These are phyloP conservation scores for Sebastes matsubarae DNA, from an alignment of 2,797 vertebrate genomes.

Conservation along the genomic window DNA sequence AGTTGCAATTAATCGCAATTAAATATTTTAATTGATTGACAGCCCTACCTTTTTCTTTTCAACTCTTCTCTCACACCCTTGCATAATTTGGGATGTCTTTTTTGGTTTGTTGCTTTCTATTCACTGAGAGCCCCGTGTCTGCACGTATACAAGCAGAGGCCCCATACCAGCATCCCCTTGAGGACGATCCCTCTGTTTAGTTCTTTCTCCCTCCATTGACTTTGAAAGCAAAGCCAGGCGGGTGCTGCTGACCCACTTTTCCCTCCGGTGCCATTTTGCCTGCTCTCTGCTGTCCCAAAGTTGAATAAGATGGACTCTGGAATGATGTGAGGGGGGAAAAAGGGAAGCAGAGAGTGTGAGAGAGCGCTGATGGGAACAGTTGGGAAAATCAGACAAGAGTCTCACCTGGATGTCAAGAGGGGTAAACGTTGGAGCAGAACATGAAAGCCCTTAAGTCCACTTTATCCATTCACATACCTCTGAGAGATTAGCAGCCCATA, in stretches of 20 bases:
- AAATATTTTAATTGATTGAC: too few species aligned
- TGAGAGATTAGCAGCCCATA: conserved; percentile 60
- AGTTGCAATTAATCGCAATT: too few species aligned
- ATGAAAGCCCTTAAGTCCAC: conserved; percentile 69
- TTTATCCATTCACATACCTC: conserved; percentile 72
- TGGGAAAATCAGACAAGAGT: conserved; percentile 39
- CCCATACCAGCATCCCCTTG: conserved; percentile 51
- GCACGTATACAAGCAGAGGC: conserved; percentile 31
- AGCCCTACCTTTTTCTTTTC: neutral
- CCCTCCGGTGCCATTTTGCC: conserved; percentile 64
- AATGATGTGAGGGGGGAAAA: neutral
- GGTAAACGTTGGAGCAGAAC: conserved; percentile 55
- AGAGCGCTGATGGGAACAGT: conserved; percentile 14
- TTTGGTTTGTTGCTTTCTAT: conserved; percentile 18
- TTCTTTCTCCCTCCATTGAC: conserved; percentile 55
- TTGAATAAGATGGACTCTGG: conserved; percentile 58
- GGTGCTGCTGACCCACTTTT: conserved; percentile 72
- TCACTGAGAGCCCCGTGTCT: neutral
- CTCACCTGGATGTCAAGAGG: conserved; percentile 64
- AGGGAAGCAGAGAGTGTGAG: neutral
- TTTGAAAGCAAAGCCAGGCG: conserved; percentile 67
- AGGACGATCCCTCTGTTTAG: conserved; percentile 48
- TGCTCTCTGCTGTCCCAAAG: conserved; percentile 47
- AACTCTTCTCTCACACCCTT: neutral
- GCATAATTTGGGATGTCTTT: conserved; percentile 1